Evolutionary conservation across 2,888 invertebrate species (phyloP), one percentile per base, ranked within the genome.

Genomic region (Ctena decussata): DNA sequence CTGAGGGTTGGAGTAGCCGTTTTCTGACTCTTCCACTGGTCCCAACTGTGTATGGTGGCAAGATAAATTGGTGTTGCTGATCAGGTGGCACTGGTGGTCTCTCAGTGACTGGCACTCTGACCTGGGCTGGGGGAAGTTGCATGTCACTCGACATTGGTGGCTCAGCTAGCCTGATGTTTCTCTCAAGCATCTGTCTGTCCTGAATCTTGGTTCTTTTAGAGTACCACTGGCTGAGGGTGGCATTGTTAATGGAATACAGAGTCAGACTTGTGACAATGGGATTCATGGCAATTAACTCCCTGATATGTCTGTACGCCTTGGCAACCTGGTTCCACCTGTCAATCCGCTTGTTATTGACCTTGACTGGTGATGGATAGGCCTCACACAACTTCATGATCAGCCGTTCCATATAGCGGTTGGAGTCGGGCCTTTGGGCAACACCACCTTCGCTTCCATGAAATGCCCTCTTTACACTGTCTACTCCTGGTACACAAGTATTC

Each of bases 341-440:
- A 11, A 24, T 49, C n/a, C n/a, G 15, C 12, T 27, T 24, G 6
- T 30, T 27, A 11, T 49, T 15, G 21, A 24, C 21, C 24, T 39
- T n/a, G 8, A 6, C 41, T 41, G 75, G n/a, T 21, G 30, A 24
- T n/a, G 81, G 76, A 46, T 46, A 39, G 6, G 6, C 8, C 8
- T 46, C 21, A 27, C 81, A 81, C 27, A 81, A 76, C 3, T 39
- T 15, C 2, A 32, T 15, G 8, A 81, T 41, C 18, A 81, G 18
- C 21, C 21, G 32, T 46, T 81, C 81, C 35, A 81, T 75, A 27
- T 81, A 81, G 11, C 76, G 24, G 41, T 81, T 81, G 39, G 41
- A 57, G 41, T 77, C 37, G 5, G 80, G 80, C 74, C 75, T 65
- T 75, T 80, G 75, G 21, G 80, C 74, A 32, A 69, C 75, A 35